Conservation (phyloP, 2,888 invertebrate species). For the Cantharis flavilabris region DNA sequence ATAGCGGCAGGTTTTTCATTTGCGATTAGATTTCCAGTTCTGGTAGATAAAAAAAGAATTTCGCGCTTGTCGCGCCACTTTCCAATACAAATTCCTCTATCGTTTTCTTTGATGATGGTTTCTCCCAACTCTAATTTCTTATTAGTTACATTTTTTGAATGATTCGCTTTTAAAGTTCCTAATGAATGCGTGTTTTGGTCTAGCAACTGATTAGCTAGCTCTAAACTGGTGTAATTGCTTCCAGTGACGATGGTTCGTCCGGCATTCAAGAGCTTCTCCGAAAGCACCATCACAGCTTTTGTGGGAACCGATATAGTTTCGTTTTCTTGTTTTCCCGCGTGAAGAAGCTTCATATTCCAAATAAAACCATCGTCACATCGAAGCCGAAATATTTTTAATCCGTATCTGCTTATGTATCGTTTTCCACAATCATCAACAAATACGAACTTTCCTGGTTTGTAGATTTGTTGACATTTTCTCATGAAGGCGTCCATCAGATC, state of each 20-base stretch:
- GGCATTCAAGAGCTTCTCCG: background rate
- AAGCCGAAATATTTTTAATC: constrained; percentile 41
- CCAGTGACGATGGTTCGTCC: constrained; percentile 26
- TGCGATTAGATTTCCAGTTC: background rate
- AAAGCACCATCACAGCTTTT: background rate
- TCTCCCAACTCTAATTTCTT: constrained; percentile 5
- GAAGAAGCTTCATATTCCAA: background rate
- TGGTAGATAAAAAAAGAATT: background rate
- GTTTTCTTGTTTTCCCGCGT: background rate
- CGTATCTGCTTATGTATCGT: constrained; percentile 37
- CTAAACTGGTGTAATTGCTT: constrained; percentile 31
- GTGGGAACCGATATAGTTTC: background rate
- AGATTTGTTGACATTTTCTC: constrained; percentile 28
- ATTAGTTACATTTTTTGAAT: background rate
- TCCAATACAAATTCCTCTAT: constrained; percentile 8
- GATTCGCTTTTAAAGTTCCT: constrained; percentile 26
- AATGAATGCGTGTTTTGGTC: constrained; percentile 27
- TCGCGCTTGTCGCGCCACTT: constrained; percentile 3
- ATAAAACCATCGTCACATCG: constrained; percentile 15
- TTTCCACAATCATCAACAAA: constrained; percentile 40
- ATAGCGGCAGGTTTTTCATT: constrained; percentile 26
- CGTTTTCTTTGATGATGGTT: background rate
- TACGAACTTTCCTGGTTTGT: constrained; percentile 35
- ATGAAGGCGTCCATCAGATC: constrained; percentile 32
- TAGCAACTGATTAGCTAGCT: constrained; percentile 26